These are phyloP conservation scores for Pangasius macronema DNA, from an alignment of 2,797 vertebrate species.

Conservation along the genomic window DNA sequence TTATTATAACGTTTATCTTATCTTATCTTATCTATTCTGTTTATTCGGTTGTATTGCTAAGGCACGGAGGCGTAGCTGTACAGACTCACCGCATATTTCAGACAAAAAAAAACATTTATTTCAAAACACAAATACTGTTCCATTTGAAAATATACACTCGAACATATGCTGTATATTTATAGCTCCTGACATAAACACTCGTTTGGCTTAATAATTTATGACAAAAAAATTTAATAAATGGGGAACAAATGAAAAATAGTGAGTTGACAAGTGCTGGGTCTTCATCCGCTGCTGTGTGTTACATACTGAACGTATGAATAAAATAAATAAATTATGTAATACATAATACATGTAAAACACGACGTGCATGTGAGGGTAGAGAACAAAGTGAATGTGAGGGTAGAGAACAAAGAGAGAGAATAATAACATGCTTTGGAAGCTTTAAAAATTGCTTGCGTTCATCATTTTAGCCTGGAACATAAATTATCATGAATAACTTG, in stretches of 20 bases:
- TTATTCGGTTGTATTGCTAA: no score
- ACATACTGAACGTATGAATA: slow-evolving; percentile 6
- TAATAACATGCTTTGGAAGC: not conserved
- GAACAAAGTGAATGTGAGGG: not conserved
- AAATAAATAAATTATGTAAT: not conserved
- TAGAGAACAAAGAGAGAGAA: not conserved
- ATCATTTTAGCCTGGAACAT: not conserved
- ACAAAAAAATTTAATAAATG: slow-evolving; percentile 61
- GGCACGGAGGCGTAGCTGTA: not conserved
- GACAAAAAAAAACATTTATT: slow-evolving; percentile 58
- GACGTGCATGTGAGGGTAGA: no score
- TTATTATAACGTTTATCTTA: no score
- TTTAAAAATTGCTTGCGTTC: no score
- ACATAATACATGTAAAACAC: not conserved
- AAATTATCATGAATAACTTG: not conserved
- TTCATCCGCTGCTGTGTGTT: slow-evolving; percentile 1
- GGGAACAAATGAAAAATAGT: slow-evolving; percentile 57
- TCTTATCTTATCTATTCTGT: not conserved
- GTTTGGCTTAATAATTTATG: slow-evolving; percentile 74
- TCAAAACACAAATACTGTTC: slow-evolving; percentile 53
- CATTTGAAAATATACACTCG: slow-evolving; percentile 50
- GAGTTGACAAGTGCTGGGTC: slow-evolving; percentile 66
- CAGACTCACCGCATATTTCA: not conserved
- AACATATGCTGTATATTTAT: slow-evolving; percentile 26
- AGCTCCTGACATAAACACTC: slow-evolving; percentile 39